Base-by-base conservation (phyloP, 1,140 invertebrate genomes). In the Lithobius niger region DNA sequence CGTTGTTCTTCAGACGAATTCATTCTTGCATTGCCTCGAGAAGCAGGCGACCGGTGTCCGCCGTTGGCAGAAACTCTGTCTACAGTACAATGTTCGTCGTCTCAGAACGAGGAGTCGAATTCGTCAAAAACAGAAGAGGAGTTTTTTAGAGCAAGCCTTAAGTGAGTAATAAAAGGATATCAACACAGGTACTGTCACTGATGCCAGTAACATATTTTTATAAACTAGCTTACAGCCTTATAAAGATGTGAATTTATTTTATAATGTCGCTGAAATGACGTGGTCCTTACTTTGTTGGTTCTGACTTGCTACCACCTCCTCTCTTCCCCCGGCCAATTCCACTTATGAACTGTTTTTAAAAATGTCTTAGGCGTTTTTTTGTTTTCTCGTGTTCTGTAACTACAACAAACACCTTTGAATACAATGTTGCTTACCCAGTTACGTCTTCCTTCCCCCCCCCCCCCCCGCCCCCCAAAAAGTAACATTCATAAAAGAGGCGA, bases 1-100 rank as follows among this genome's bases (percentile, higher is more conserved):
- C 68, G 70, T 61, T 47, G 44, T 47, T 10, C 15, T 21, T 10
- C 6, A 13, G 44, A 18, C 19, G 44, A 13, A 15, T 47, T 18
- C 19, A 19, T 47, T 15, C 19, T 22, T 22, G 22, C 44, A 18
- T 47, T 21, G 6, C 13, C 44, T 47, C 44, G 13, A 18, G 19
- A 47, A 10, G 6, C 22, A 15, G 44, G 19, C 6, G 19, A 6
- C 13, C 6, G 19, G 22, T 6, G 19, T 15, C 6, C 31, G n/a
- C 6, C 6, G n/a, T 6, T 36, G 6, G 31, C 6, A 15, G 44
- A 47, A 47, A 47, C 13, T 40, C 22, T 22, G 44, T 15, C 10
- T 21, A 15, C 44, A 47, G 22, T 6, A 47, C 6, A 47, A 47
- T 47, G 6, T 18, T 47, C 19, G 4, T 15, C 13, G 22, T 47